Percentiles rank a stretch among this genome's conserved stretches.
These are phyloP conservation scores for Dendrolimus pini DNA, from an alignment of 2,888 invertebrate species.

Conservation along the genomic window DNA sequence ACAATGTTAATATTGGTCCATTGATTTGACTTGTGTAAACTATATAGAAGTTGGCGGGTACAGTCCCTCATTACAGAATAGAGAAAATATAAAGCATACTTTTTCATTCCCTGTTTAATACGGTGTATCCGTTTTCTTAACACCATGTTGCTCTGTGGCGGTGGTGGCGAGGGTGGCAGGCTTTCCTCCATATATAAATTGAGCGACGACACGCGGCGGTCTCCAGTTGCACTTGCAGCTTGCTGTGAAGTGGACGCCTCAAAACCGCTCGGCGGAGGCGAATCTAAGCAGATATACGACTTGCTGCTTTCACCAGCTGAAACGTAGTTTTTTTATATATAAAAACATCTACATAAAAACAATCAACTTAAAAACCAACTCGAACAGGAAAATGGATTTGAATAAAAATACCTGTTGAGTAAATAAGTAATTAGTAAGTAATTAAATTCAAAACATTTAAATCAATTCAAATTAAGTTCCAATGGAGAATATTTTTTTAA, in stretches of 20 bases:
- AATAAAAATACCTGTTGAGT: too few species aligned
- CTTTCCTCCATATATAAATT: slow-evolving; percentile 65
- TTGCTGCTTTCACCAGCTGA: slow-evolving; percentile 76
- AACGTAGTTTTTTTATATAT: slow-evolving; percentile 5
- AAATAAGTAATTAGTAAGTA: too few species aligned
- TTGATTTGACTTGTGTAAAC: too few species aligned
- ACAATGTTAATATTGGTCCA: too few species aligned
- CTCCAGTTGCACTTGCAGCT: slow-evolving; percentile 58
- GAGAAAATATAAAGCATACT: slow-evolving; percentile 42
- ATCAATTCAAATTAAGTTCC: too few species aligned
- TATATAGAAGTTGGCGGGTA: too few species aligned
- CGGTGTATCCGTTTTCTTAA: slow-evolving; percentile 90
- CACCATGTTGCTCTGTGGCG: slow-evolving; percentile 91
- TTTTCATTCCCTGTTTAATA: slow-evolving; percentile 93
- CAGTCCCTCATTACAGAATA: too few species aligned
- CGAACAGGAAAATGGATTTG: too few species aligned
- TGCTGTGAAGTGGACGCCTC: slow-evolving; percentile 71
- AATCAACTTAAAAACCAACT: too few species aligned
- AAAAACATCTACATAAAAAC: slow-evolving; percentile 1
- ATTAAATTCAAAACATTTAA: too few species aligned
- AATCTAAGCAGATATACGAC: slow-evolving; percentile 75
- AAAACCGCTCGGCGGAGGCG: slow-evolving; percentile 74
- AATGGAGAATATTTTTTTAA: too few species aligned
- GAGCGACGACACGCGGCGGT: slow-evolving; percentile 55
- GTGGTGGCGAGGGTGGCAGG: slow-evolving; percentile 75